Percentiles rank a stretch among this genome's conserved stretches.
Evolutionary conservation across 2,797 vertebrate species (phyloP).

Genomic region (Eospalax fontanierii): DNA sequence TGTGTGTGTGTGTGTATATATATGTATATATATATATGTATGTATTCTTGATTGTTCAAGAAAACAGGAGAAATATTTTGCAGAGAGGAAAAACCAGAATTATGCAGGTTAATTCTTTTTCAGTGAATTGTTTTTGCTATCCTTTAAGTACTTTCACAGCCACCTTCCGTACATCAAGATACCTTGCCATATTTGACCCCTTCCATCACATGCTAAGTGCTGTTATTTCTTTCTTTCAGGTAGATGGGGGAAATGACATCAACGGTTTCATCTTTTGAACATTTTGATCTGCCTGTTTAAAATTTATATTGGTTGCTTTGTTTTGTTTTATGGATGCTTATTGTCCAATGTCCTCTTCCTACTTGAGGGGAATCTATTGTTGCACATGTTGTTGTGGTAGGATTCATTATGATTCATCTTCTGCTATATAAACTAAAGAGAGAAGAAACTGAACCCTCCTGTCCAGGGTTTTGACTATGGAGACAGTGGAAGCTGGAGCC

Average conservation of each 20-base stretch:
- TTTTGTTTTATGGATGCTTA: neutral
- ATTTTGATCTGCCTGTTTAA: conserved; percentile 13
- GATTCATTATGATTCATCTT: neutral
- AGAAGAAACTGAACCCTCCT: neutral
- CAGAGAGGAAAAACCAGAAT: neutral
- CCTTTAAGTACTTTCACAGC: neutral
- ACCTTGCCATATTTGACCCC: neutral
- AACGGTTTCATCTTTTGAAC: neutral
- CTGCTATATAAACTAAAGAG: conserved; percentile 13
- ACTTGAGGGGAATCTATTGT: neutral
- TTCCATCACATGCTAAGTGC: neutral
- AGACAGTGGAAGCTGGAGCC: neutral
- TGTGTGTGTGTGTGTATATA: too few relatives aligned
- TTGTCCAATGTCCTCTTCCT: neutral
- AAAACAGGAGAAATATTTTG: neutral
- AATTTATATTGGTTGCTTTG: neutral
- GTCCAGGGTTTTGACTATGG: neutral
- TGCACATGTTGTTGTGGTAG: neutral
- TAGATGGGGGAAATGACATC: neutral
- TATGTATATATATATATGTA: too few relatives aligned
- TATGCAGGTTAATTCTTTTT: neutral
- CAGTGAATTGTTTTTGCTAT: too few relatives aligned
- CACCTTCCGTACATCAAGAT: neutral
- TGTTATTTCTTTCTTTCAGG: neutral
- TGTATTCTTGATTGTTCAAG: neutral